phyloP scores from a whole-genome alignment of 2,797 vertebrate species.

The Pangasius larnaudii region DNA sequence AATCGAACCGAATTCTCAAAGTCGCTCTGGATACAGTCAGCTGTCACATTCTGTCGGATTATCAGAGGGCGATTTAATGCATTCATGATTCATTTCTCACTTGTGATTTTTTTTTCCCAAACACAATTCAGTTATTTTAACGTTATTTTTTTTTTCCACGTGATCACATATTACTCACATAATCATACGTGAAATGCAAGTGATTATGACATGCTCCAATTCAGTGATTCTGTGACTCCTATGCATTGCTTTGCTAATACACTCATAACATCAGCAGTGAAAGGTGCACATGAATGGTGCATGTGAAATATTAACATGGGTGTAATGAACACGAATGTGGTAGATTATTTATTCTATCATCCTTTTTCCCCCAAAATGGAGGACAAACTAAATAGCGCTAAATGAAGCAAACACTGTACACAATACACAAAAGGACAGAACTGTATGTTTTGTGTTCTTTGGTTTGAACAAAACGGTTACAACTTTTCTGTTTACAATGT shows the following conservation, averaged over 20 bases:
- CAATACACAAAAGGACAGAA: not conserved
- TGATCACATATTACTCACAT: too few species aligned
- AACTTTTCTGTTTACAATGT: not conserved
- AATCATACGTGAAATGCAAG: too few species aligned
- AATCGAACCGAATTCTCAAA: not conserved
- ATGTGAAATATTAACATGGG: not conserved
- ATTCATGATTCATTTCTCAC: not conserved
- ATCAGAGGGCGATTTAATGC: not conserved
- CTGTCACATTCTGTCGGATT: not conserved
- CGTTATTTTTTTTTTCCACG: too few species aligned
- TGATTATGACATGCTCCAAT: too few species aligned
- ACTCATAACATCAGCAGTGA: not conserved
- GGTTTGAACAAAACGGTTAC: not conserved
- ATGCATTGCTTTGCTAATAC: too few species aligned
- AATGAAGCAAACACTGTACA: not conserved
- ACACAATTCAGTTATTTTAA: too few species aligned
- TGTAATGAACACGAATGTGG: not conserved
- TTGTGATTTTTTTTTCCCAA: not conserved
- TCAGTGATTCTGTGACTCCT: too few species aligned
- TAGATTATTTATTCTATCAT: not conserved
- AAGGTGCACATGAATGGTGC: not conserved
- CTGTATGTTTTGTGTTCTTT: not conserved
- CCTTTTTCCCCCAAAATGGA: too few species aligned
- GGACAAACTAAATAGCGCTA: too few species aligned
- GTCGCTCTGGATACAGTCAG: not conserved